Percentiles rank a stretch among this genome's conserved stretches.
phyloP scores from a whole-genome alignment of 2,113 vertebrate species.

The Alouatta palliata region DNA sequence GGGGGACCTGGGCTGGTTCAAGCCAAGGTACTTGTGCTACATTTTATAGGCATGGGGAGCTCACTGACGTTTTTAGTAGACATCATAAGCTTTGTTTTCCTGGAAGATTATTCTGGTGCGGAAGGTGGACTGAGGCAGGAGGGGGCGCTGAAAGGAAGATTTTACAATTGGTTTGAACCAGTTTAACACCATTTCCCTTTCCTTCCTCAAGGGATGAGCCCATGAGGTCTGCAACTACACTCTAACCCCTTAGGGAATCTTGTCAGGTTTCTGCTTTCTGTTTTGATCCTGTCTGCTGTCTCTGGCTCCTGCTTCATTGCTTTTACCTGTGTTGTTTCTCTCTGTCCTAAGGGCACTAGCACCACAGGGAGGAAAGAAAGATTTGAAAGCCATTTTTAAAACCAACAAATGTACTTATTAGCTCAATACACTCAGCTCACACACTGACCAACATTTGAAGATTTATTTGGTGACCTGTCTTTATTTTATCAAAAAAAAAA shows the following conservation, averaged over 20 bases:
- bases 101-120: neutral
- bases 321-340: neutral
- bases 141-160: neutral
- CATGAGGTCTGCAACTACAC: accelerated
- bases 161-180: neutral
- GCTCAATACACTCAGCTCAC: neutral
- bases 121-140: no score
- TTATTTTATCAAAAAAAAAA: neutral
- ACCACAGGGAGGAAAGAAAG: neutral
- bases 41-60: neutral
- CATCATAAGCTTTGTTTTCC: neutral
- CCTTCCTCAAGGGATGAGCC: neutral
- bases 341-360: neutral
- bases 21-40: neutral
- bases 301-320: neutral
- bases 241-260: neutral
- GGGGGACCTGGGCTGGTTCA: no score
- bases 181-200: neutral
- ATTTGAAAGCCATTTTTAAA: neutral
- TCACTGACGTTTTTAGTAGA: neutral
- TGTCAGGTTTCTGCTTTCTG: neutral
- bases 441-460: neutral
- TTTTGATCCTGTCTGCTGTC: neutral
- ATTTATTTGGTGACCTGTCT: neutral
- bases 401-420: neutral